Conservation (phyloP, 2,888 invertebrate species). For the Polymixis lichenea region DNA sequence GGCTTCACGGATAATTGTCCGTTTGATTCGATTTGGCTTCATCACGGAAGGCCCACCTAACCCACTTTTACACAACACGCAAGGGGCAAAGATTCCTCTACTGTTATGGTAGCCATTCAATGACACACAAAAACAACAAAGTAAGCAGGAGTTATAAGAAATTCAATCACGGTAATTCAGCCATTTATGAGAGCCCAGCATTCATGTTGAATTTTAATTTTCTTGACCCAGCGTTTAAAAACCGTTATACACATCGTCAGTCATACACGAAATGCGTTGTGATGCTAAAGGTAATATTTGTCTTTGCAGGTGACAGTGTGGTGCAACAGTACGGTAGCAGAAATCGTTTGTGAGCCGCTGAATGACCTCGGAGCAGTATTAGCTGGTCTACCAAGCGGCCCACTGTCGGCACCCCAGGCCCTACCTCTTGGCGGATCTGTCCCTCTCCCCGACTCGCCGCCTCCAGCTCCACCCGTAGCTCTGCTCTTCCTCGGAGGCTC, state of each 20-base stretch:
- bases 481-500: conserved; percentile 91
- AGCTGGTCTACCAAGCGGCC: conserved; percentile 83
- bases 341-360: conserved; percentile 85
- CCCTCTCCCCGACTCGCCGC: conserved; percentile 76
- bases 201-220: conserved; percentile 62
- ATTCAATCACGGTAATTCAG: conserved; percentile 49
- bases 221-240: conserved; percentile 42
- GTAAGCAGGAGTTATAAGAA: conserved; percentile 50
- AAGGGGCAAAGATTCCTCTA: conserved; percentile 47
- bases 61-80: conserved; percentile 59
- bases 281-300: conserved; percentile 47
- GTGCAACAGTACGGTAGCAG: conserved; percentile 85
- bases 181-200: conserved; percentile 52
- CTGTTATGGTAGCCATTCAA: conserved; percentile 51
- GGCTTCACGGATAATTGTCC: conserved; percentile 47
- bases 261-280: conserved; percentile 37
- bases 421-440: conserved; percentile 79
- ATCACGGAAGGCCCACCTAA: conserved; percentile 55
- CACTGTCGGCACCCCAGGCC: conserved; percentile 79
- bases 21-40: conserved; percentile 52
- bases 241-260: conserved; percentile 53
- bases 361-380: conserved; percentile 85
- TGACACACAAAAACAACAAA: conserved; percentile 52
- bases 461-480: conserved; percentile 81
- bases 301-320: conserved; percentile 84